phyloP scores from a whole-genome alignment of 2,797 vertebrate species.

The Lutra lutra region DNA sequence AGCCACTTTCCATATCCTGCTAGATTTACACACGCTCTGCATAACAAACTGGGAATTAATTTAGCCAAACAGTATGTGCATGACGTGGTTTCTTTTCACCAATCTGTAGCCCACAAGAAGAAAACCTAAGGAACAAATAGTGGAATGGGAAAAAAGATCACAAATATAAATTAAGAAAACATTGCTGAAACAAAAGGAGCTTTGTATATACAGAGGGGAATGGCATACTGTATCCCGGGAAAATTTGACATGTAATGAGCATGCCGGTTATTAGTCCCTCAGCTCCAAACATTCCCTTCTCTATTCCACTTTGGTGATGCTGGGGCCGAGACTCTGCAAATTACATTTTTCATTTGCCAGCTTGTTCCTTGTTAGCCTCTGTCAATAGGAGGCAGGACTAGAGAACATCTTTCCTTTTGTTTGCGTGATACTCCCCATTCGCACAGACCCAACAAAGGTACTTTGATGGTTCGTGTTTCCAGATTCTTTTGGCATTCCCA shows the following conservation, averaged over 20 bases:
- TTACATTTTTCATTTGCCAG: background rate
- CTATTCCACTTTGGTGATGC: conserved; percentile 3
- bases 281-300: background rate
- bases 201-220: background rate
- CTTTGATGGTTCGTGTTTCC: background rate
- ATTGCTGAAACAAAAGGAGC: background rate
- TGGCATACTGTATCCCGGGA: background rate
- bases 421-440: background rate
- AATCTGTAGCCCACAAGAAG: background rate
- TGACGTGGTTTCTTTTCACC: background rate
- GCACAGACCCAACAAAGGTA: background rate
- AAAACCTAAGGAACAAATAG: conserved; percentile 32
- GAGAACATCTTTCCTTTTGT: background rate
- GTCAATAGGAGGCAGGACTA: background rate
- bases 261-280: background rate
- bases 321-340: background rate
- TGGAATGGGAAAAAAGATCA: background rate
- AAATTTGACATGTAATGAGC: background rate
- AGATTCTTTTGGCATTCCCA: background rate
- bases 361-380: background rate
- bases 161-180: conserved; percentile 39
- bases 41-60: conserved; percentile 27
- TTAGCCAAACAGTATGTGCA: background rate
- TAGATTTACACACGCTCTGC: background rate
- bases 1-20: background rate